Conservation (phyloP, 2,797 vertebrate species). For the Cyprinella venusta region DNA sequence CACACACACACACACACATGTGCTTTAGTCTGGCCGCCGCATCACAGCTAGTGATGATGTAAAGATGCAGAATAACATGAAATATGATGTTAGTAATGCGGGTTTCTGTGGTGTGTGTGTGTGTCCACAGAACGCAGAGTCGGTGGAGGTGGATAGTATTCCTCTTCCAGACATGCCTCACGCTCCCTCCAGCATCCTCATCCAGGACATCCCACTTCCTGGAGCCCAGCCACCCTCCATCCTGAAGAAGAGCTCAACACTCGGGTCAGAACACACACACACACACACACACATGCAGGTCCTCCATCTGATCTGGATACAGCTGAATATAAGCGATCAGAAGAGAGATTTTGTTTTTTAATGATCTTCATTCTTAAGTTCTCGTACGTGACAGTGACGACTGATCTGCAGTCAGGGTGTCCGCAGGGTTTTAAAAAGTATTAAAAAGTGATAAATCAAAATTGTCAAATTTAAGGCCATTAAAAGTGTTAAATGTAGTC, state of each 20-base stretch:
- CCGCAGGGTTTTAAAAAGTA: no score
- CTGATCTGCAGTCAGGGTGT: no score
- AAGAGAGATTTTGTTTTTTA: no score
- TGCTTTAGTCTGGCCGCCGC: neutral
- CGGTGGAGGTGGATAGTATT: constrained; percentile 97
- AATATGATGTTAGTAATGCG: no score
- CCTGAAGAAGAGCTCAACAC: constrained; percentile 90
- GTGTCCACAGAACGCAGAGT: constrained; percentile 86
- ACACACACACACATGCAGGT: neutral
- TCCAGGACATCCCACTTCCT: constrained; percentile 96
- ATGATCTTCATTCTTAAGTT: no score
- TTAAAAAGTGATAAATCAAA: no score
- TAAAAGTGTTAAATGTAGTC: no score
- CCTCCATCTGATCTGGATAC: no score
- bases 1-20: no score
- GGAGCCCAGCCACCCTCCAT: constrained; percentile 97
- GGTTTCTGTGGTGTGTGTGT: neutral
- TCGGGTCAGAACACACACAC: constrained; percentile 80
- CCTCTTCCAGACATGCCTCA: constrained; percentile 99
- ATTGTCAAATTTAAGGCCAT: no score
- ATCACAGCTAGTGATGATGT: neutral
- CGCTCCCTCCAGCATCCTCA: constrained; percentile 95
- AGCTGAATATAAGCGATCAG: no score
- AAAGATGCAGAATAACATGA: neutral
- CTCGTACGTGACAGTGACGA: no score